These are phyloP conservation scores for Laticauda colubrina DNA, from an alignment of 2,113 vertebrate species.

Conservation along the genomic window DNA sequence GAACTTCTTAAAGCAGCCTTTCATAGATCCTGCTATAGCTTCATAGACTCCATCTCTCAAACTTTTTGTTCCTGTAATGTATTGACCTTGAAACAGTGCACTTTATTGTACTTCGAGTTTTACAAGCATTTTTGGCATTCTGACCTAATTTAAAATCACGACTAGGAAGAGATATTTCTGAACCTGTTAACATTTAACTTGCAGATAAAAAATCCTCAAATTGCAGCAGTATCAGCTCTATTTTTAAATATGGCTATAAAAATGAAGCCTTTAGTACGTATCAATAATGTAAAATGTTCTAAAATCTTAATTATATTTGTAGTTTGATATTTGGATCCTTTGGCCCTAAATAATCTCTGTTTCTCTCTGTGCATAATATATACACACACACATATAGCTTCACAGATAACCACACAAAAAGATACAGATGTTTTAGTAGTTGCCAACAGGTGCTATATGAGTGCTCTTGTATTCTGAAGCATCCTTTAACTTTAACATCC, in stretches of 20 bases:
- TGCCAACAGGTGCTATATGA: background rate
- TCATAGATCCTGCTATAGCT: background rate
- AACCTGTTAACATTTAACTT: background rate
- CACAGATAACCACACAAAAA: background rate
- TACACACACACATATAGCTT: background rate
- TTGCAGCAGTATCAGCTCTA: background rate
- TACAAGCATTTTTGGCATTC: background rate
- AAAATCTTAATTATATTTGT: background rate
- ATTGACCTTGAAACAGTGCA: background rate
- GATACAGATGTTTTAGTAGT: background rate
- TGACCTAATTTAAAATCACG: background rate
- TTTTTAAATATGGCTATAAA: background rate
- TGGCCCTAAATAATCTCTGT: background rate
- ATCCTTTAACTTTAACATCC: background rate
- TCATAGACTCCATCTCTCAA: background rate
- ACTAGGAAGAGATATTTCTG: background rate
- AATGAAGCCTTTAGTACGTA: background rate
- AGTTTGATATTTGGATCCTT: background rate
- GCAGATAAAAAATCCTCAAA: background rate
- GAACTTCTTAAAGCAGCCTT: background rate
- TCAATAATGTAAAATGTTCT: background rate
- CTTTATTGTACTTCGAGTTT: background rate
- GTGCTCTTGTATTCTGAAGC: no score
- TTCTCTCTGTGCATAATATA: background rate
- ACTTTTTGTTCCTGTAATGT: background rate